A percentile compares a stretch with the other conserved stretches of the same genome.
These are phyloP conservation scores for Crotophaga sulcirostris DNA, from an alignment of 2,113 vertebrate species.

Conservation along the genomic window DNA sequence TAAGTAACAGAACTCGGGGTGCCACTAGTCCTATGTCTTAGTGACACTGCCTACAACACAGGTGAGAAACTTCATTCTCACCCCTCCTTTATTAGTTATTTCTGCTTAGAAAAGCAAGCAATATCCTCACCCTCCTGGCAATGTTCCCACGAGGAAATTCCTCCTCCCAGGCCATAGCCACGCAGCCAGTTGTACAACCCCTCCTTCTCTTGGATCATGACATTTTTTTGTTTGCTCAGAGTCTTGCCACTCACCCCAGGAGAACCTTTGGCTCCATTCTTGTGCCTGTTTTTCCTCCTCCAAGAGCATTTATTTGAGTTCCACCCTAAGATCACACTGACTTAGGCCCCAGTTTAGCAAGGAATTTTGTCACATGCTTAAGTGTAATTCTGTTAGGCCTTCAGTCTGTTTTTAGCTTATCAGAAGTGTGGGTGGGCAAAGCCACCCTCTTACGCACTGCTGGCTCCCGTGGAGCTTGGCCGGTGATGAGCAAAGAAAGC, in stretches of 20 bases:
- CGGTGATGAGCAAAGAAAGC: not conserved
- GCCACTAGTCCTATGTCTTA: not conserved
- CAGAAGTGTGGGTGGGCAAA: not conserved
- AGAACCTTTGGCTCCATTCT: constrained; percentile 10
- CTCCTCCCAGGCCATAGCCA: not conserved
- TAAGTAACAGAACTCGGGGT: not conserved
- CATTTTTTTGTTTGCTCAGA: not conserved
- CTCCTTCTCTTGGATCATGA: not conserved
- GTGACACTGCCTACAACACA: not conserved
- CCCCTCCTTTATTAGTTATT: not conserved
- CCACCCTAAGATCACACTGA: constrained; percentile 31
- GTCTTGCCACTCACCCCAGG: not conserved
- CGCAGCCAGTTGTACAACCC: not conserved
- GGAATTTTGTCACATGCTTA: constrained; percentile 38
- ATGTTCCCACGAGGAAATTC: not conserved
- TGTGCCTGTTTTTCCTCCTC: not conserved
- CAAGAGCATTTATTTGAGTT: constrained; percentile 14
- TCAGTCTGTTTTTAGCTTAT: constrained; percentile 30
- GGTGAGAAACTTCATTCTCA: not conserved
- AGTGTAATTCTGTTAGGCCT: not conserved
- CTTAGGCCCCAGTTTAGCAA: constrained; percentile 40
- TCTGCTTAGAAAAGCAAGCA: constrained; percentile 6
- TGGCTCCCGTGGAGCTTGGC: not conserved
- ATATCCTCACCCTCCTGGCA: constrained; percentile 48
- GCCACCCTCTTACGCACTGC: not conserved